Conservation (phyloP, 2,888 invertebrate genomes). For the Campaea margaritaria region DNA sequence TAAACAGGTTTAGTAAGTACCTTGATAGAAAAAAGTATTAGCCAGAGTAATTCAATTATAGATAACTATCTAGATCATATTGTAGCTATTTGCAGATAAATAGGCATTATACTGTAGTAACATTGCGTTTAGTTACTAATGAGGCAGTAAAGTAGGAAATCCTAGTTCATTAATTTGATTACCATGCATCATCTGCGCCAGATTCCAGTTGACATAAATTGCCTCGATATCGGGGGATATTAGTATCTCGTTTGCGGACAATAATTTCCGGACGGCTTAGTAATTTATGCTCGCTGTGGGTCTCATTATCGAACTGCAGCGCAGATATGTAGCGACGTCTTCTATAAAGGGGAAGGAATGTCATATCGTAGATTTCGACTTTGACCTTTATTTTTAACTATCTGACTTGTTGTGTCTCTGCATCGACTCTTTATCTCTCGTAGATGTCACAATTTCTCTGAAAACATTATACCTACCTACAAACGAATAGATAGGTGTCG, state of each 20-base stretch:
- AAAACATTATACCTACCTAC: too few species aligned
- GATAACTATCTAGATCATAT: too few species aligned
- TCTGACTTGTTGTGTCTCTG: too few species aligned
- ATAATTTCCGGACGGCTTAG: constrained; percentile 41
- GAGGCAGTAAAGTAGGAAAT: constrained; percentile 7
- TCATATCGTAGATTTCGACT: too few species aligned
- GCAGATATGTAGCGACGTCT: constrained; percentile 37
- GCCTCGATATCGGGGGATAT: constrained; percentile 25
- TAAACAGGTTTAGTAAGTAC: too few species aligned
- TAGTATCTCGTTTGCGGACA: constrained; percentile 38
- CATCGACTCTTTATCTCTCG: too few species aligned
- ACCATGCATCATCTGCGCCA: constrained; percentile 25
- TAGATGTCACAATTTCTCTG: too few species aligned
- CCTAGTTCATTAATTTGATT: constrained; percentile 22
- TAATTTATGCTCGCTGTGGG: constrained; percentile 37
- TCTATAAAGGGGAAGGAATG: constrained; percentile 39
- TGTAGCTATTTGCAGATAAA: neutral
- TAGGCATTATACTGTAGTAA: too few species aligned
- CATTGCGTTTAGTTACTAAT: neutral
- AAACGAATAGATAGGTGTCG: too few species aligned
- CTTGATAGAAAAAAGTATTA: too few species aligned
- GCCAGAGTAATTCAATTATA: too few species aligned
- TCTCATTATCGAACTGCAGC: constrained; percentile 34
- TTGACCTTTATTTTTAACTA: too few species aligned
- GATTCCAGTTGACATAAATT: constrained; percentile 31